Evolutionary conservation across 2,888 invertebrate genomes (phyloP).

Genomic region (Dolichopus griseipennis): DNA sequence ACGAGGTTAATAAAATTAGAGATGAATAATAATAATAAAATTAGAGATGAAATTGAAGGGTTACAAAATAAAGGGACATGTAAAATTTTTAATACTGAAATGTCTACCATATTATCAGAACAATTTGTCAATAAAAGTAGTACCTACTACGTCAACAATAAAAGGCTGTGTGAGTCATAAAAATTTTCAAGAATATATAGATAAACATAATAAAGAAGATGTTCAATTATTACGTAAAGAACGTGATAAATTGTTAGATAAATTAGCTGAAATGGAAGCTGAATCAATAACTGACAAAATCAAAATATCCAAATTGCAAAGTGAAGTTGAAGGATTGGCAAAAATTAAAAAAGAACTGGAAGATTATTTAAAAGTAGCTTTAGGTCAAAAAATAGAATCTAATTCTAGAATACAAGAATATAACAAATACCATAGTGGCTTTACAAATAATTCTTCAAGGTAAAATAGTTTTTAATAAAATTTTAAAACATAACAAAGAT

Average conservation of each 20-base stretch:
- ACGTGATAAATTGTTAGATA: slow-evolving; percentile 64
- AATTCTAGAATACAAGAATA: slow-evolving; percentile 51
- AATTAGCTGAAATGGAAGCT: slow-evolving; percentile 68
- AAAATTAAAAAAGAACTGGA: slow-evolving; percentile 52
- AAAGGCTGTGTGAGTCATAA: slow-evolving; percentile 33
- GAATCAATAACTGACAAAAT: slow-evolving; percentile 60
- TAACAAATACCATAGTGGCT: slow-evolving; percentile 36
- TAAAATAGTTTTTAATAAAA: slow-evolving; percentile 19
- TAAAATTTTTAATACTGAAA: slow-evolving; percentile 17
- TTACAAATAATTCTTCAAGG: slow-evolving; percentile 41
- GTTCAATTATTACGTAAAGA: slow-evolving; percentile 58
- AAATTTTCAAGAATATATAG: slow-evolving; percentile 37
- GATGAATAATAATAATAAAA: too few relatives aligned
- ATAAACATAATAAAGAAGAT: slow-evolving; percentile 45
- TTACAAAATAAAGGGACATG: slow-evolving; percentile 43
- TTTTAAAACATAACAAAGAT: neutral
- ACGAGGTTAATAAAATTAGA: too few relatives aligned
- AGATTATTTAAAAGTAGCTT: slow-evolving; percentile 50
- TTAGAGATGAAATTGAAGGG: slow-evolving; percentile 61
- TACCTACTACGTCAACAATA: slow-evolving; percentile 21
- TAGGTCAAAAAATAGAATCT: slow-evolving; percentile 50
- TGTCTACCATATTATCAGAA: slow-evolving; percentile 11
- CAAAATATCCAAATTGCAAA: slow-evolving; percentile 56
- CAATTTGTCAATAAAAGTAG: slow-evolving; percentile 22
- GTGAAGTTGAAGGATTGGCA: slow-evolving; percentile 53